Conservation (phyloP, 1,140 invertebrate species). For the Diabrotica virgifera region DNA sequence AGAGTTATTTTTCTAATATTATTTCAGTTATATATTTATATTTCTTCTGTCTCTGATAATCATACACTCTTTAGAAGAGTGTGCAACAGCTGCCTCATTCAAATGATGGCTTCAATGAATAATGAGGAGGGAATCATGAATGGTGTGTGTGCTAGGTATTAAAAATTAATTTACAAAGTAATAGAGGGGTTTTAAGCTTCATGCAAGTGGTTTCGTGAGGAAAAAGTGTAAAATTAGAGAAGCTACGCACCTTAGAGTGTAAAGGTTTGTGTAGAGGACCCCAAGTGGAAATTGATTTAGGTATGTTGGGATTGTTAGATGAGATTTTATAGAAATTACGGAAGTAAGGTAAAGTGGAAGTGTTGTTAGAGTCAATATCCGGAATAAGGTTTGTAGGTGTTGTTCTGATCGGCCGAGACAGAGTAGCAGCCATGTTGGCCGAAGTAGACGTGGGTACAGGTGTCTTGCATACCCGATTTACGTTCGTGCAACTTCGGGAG, state of each 20-base stretch:
- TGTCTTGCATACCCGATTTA: conserved; percentile 45
- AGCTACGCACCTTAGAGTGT: conserved; percentile 64
- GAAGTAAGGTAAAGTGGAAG: conserved; percentile 57
- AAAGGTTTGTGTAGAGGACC: conserved; percentile 64
- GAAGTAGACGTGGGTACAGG: conserved; percentile 45
- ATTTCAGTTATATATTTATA: too few relatives aligned
- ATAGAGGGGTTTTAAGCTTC: too few relatives aligned
- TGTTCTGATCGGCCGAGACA: conserved; percentile 38
- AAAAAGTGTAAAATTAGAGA: conserved; percentile 24
- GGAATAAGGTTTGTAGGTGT: conserved; percentile 39
- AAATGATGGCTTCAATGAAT: too few relatives aligned
- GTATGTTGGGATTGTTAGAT: conserved; percentile 58
- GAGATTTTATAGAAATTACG: conserved; percentile 54
- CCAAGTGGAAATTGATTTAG: conserved; percentile 65
- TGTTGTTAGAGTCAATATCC: conserved; percentile 42
- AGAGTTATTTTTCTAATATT: too few relatives aligned
- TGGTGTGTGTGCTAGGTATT: too few relatives aligned
- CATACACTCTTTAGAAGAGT: too few relatives aligned
- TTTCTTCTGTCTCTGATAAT: too few relatives aligned
- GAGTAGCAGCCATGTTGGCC: conserved; percentile 50
- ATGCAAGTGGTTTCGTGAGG: too few relatives aligned
- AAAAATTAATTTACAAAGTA: too few relatives aligned
- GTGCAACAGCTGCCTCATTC: too few relatives aligned
- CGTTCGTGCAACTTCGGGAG: conserved; percentile 48
- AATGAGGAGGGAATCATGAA: too few relatives aligned